Conservation (phyloP, 2,113 vertebrate genomes). For the Neodontobutis hainanensis region DNA sequence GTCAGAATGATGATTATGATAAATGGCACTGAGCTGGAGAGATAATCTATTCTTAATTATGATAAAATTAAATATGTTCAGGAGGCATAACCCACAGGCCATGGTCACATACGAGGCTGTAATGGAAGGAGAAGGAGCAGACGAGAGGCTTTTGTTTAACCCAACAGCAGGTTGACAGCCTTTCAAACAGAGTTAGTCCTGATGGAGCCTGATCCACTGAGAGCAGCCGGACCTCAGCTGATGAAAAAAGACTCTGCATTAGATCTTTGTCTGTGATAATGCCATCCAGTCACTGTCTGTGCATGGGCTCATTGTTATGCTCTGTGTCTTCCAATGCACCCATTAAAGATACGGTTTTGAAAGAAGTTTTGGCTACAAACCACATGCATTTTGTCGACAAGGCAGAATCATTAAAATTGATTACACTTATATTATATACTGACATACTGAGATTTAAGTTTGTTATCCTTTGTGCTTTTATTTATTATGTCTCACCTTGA, state of each 20-base stretch:
- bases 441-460: too few relatives aligned
- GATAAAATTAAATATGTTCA: constrained; percentile 70
- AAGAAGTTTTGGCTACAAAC: too few relatives aligned
- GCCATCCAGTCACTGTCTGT: constrained; percentile 40
- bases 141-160: constrained; percentile 51
- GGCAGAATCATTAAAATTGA: too few relatives aligned
- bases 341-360: too few relatives aligned
- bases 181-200: constrained; percentile 65
- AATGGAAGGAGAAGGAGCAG: constrained; percentile 44
- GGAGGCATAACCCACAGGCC: constrained; percentile 47
- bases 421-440: too few relatives aligned
- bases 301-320: constrained; percentile 29
- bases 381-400: too few relatives aligned
- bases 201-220: constrained; percentile 45
- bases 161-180: constrained; percentile 57
- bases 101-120: constrained; percentile 59
- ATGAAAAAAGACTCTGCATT: constrained; percentile 55
- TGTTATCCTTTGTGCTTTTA: too few relatives aligned
- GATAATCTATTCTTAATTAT: constrained; percentile 80
- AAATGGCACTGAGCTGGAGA: constrained; percentile 53
- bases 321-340: constrained; percentile 7
- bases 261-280: constrained; percentile 42
- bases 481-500: too few relatives aligned
- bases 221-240: constrained; percentile 43
- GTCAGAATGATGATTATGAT: constrained; percentile 71